phyloP scores from a whole-genome alignment of 2,113 vertebrate genomes.

The Fukomys damarensis region DNA sequence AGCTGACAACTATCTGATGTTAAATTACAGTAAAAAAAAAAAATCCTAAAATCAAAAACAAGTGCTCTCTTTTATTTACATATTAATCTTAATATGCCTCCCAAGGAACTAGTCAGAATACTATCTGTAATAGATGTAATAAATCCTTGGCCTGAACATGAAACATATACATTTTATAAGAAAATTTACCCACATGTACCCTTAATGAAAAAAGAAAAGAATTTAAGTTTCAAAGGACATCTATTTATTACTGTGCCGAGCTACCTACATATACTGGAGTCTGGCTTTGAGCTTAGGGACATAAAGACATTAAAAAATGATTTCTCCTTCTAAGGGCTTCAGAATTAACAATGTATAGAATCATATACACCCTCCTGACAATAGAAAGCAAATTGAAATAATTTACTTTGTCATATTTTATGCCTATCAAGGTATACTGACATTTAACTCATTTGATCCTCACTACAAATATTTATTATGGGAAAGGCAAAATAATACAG shows the following conservation, averaged over 20 bases:
- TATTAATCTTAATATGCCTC: slow-evolving; percentile 30
- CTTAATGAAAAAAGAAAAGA: slow-evolving; percentile 13
- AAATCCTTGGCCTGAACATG: slow-evolving; percentile 31
- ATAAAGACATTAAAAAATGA: neutral
- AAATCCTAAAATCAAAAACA: neutral
- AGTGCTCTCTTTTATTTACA: neutral
- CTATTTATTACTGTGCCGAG: neutral
- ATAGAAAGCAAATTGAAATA: slow-evolving; percentile 32
- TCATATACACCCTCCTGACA: neutral
- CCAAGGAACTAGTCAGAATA: slow-evolving; percentile 51
- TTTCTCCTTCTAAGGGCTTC: neutral
- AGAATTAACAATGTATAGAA: neutral
- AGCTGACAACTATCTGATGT: neutral
- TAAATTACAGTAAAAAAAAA: slow-evolving; percentile 16
- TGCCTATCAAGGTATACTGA: neutral
- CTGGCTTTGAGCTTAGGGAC: neutral
- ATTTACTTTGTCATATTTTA: neutral
- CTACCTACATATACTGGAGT: neutral
- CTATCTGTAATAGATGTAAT: neutral
- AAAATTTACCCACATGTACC: neutral
- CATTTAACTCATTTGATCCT: slow-evolving; percentile 31
- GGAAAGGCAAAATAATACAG: neutral
- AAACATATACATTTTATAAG: slow-evolving; percentile 45
- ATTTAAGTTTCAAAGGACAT: neutral
- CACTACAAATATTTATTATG: neutral